Evolutionary conservation across 2,797 vertebrate genomes (phyloP).

Genomic region (Scomberomorus guttatus): DNA sequence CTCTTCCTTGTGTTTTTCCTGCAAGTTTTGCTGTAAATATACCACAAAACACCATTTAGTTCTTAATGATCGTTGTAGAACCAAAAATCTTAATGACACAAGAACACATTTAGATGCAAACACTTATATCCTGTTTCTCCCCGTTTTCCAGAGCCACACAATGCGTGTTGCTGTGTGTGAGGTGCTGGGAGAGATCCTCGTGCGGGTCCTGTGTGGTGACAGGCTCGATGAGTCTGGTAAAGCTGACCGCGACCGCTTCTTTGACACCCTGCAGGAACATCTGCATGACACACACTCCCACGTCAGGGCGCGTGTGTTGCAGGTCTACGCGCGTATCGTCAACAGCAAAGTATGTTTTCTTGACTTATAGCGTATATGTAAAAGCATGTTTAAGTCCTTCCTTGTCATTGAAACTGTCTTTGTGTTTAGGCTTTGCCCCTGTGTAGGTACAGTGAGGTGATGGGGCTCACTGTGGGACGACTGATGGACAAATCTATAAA

Average conservation of each 20-base stretch:
- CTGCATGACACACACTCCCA: constrained; percentile 90
- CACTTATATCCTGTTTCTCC: background rate
- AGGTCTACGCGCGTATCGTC: constrained; percentile 92
- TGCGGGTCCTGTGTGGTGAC: constrained; percentile 92
- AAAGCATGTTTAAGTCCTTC: background rate
- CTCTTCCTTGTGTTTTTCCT: background rate
- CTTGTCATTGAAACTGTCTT: background rate
- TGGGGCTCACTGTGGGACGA: constrained; percentile 91
- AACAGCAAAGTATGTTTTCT: constrained; percentile 89
- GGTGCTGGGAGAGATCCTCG: constrained; percentile 91
- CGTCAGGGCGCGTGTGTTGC: constrained; percentile 92
- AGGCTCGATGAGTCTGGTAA: constrained; percentile 89
- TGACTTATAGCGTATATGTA: background rate
- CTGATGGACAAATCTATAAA: constrained; percentile 94
- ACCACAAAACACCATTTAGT: background rate
- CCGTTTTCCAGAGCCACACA: constrained; percentile 85
- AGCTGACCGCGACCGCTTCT: constrained; percentile 91
- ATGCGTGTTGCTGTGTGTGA: constrained; percentile 95
- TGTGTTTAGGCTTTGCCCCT: constrained; percentile 90
- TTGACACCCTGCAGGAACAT: constrained; percentile 93
- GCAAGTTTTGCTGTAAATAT: background rate
- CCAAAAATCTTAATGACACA: background rate
- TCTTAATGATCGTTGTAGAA: background rate
- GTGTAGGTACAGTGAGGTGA: constrained; percentile 91
- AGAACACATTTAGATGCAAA: background rate